Base-by-base conservation (phyloP, 2,888 invertebrate species). In the Idaea dimidiata region DNA sequence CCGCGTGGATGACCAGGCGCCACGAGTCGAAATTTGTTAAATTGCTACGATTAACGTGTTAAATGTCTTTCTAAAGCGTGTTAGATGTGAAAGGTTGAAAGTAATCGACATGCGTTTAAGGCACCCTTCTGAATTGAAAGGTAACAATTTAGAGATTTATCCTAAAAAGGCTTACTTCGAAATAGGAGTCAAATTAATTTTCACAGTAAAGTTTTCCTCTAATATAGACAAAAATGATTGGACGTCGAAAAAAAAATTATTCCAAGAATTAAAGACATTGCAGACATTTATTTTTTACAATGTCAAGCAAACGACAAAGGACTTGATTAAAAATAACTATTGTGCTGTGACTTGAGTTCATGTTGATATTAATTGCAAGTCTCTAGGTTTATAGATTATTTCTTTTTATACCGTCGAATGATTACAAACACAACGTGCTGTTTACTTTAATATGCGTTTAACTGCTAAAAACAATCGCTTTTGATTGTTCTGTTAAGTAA, bases 261-360 rank as follows among this genome's bases (percentile, higher is more conserved):
- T 14, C 14, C 8, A 3, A 43, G 43, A 8, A 8, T 8, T 43
- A 8, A 8, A 14, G 14, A 43, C 10, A 43, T 43, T 43, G 14
- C 43, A 5, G 43, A 43, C 43, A 43, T 43, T 43, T 43, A 14
- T 43, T 43, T 43, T 14, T 1, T 43, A 43, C 43, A 43, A 14
- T 43, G 43, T 8, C 10, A 78, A 80, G 82, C 83, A 83, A 84
- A 84, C 81, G 84, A 86, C 85, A 87, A 89, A 85, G 84, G 82
- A 79, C 76, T 82, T 91, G 88, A 91, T 91, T 91, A 91, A 91
- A 91, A 88, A 78, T 81, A 79, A 79, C 84, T 78, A 87, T 91
- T 88, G 87, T 87, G 80, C 76, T 88, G 87, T 87, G 80, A 76
- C 77, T 76, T 72, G 78, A 76, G 10, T 43, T 14, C 72, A 68